These are phyloP conservation scores for Colostygia pectinataria DNA, from an alignment of 2,888 invertebrate species.

Conservation along the genomic window DNA sequence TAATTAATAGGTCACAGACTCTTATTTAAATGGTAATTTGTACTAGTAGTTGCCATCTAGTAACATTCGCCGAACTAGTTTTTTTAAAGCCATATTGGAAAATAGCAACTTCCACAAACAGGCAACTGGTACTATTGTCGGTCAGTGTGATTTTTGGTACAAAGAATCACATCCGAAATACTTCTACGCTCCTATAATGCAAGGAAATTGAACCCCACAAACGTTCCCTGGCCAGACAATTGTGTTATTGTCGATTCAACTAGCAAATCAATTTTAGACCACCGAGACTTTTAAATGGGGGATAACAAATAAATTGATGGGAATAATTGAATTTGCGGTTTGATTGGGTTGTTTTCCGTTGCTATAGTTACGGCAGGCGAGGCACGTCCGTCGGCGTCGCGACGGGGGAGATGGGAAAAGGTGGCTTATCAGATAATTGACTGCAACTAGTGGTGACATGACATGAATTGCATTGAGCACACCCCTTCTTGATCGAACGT, in stretches of 20 bases:
- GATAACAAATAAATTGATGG: slow-evolving; percentile 47
- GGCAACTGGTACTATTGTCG: no score
- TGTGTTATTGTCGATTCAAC: slow-evolving; percentile 56
- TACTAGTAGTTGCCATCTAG: no score
- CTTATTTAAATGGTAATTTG: no score
- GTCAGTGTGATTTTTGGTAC: no score
- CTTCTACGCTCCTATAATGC: slow-evolving; percentile 18
- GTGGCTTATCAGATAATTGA: slow-evolving; percentile 75
- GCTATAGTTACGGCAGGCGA: slow-evolving; percentile 46
- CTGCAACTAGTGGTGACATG: slow-evolving; percentile 57
- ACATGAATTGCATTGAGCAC: slow-evolving; percentile 43
- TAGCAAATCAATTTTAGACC: slow-evolving; percentile 61
- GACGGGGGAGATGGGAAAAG: slow-evolving; percentile 44
- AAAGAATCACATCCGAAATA: neutral
- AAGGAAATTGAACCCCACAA: slow-evolving; percentile 47
- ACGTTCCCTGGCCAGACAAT: slow-evolving; percentile 57
- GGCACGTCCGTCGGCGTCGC: slow-evolving; percentile 14
- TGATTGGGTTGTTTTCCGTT: slow-evolving; percentile 49
- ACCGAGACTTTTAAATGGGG: slow-evolving; percentile 52
- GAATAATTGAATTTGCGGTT: slow-evolving; percentile 57
- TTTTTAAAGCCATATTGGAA: no score
- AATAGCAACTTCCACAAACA: no score
- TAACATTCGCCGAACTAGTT: no score
- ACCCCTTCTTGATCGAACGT: slow-evolving; percentile 33
- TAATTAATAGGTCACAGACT: no score